A percentile compares a stretch with the other conserved stretches of the same genome.
Conservation (phyloP, 2,797 vertebrate genomes). For the Mus spretus region DNA sequence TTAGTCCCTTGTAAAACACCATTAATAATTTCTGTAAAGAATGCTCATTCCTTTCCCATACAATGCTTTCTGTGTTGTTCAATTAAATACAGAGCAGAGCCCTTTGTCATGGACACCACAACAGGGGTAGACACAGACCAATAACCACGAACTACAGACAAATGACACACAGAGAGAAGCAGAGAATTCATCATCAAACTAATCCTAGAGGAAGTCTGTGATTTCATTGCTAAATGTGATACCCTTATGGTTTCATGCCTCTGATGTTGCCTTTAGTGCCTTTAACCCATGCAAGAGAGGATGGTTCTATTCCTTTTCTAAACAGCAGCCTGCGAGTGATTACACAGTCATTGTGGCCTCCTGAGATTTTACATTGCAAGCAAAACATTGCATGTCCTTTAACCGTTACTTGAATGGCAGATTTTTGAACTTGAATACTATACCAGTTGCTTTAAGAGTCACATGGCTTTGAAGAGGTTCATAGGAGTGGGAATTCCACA, state of each 20-base stretch:
- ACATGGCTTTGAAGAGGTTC: conserved; percentile 42
- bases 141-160: not conserved
- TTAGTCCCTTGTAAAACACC: not conserved
- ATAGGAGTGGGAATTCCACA: conserved; percentile 49
- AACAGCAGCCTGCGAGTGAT: not conserved
- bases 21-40: not conserved
- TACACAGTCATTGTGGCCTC: not conserved
- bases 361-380: not conserved
- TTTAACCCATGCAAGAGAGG: not conserved
- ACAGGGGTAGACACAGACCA: not conserved
- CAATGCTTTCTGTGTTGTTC: not conserved
- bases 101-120: not conserved
- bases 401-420: not conserved
- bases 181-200: not conserved
- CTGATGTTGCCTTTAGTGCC: not conserved
- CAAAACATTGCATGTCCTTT: conserved; percentile 26
- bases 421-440: conserved; percentile 39
- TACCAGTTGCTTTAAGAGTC: conserved; percentile 32
- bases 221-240: not conserved
- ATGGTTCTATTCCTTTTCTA: conserved; percentile 14
- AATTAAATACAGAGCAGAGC: not conserved
- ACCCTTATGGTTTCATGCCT: not conserved
- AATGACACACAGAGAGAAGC: not conserved
- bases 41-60: not conserved
- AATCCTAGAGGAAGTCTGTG: not conserved